phyloP scores from a whole-genome alignment of 1,140 invertebrate species.

The Ceratina japonica region DNA sequence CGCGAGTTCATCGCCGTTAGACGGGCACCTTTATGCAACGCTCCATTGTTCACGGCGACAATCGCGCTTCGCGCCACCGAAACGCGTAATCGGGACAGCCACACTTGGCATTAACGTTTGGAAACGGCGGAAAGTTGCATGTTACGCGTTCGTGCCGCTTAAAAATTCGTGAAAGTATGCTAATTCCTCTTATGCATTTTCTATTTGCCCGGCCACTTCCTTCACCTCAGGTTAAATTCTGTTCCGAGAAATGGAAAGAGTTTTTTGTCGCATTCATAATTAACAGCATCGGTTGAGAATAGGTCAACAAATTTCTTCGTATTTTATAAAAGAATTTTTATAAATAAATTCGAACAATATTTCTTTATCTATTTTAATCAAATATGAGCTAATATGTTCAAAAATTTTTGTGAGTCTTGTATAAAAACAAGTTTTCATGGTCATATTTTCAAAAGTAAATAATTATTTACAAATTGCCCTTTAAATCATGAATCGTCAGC shows the following conservation, averaged over 20 bases:
- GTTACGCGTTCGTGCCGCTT: neutral
- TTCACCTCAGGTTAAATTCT: neutral
- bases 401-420: too few relatives aligned
- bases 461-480: too few relatives aligned
- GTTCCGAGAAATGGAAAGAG: neutral
- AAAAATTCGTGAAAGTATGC: slow-evolving; percentile 15
- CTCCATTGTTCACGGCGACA: slow-evolving; percentile 12
- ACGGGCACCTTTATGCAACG: slow-evolving; percentile 19
- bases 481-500: too few relatives aligned
- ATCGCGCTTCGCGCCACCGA: neutral
- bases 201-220: neutral
- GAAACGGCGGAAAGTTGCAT: neutral
- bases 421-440: too few relatives aligned
- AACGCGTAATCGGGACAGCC: slow-evolving; percentile 1
- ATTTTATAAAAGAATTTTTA: too few relatives aligned
- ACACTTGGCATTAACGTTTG: neutral
- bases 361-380: too few relatives aligned
- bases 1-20: slow-evolving; percentile 10
- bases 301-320: too few relatives aligned
- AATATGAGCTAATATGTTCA: too few relatives aligned
- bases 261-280: neutral
- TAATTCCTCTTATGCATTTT: neutral
- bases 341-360: too few relatives aligned
- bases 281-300: too few relatives aligned
- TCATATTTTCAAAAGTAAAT: too few relatives aligned